Evolutionary conservation across 2,888 invertebrate genomes (phyloP), one percentile per base, ranked within the genome.

Genomic region (Charanyca ferruginea): DNA sequence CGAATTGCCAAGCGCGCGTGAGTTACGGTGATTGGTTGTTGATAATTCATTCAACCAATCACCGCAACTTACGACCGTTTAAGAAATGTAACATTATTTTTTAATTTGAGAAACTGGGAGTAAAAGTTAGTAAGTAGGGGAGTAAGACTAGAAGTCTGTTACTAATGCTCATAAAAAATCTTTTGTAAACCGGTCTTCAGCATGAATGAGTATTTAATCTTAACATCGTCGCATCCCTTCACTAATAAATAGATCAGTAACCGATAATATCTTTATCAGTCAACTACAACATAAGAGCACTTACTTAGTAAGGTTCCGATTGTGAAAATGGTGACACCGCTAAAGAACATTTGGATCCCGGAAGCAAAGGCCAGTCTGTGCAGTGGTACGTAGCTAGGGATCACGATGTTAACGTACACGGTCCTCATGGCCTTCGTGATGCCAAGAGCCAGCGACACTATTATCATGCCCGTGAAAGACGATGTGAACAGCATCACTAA

Each of bases 271-370:
- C 3, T 35, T 47, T 62, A 80, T 77, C 64, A 62, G 51, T 62
- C 38, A 52, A 61, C 13, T 58, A n/a, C 13, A 41, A 13, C 9
- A 16, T 13, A 51, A 23, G 18, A 42, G 42, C 5, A 73, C 84
- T 90, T 91, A 97, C 97, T 97, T 84, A 97, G 90, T 58, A 97
- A 69, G 52, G 97, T 96, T 83, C 97, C 97, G 71, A 96, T 95
- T 2, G 92, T 90, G 57, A 97, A 90, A 49, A 97, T 95, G 52
- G 96, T 93, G 42, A 97, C 86, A 20, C 97, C 97, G 86, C 97
- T 97, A 66, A 96, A 94, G 69, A 97, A 95, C 96, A 97, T 97
- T 86, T 97, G 97, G 47, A 97, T 96, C 3, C 97, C 97, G 7
- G 96, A 96, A 3, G 97, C 97, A 51, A 96, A 96, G 2, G 97